Conservation (phyloP, 2,797 vertebrate genomes). For the Ctenopoma multispine region DNA sequence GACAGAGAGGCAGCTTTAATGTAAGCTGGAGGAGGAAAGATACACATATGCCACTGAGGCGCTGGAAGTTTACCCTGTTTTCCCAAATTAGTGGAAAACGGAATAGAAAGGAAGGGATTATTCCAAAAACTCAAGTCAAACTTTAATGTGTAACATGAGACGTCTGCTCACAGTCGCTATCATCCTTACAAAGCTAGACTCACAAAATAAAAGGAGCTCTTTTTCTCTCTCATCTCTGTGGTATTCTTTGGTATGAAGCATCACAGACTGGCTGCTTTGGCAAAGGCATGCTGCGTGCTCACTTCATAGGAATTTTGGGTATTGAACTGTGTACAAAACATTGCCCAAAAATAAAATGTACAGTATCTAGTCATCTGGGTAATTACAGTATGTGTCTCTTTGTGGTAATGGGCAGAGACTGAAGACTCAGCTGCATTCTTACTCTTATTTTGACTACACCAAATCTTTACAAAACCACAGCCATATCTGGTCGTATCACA, state of each 20-base stretch:
- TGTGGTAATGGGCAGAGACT: slow-evolving; percentile 10
- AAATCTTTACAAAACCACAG: background rate
- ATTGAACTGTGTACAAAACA: slow-evolving; percentile 39
- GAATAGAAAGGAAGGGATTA: no score
- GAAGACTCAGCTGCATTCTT: background rate
- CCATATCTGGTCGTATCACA: background rate
- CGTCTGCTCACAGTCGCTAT: background rate
- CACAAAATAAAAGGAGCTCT: slow-evolving; percentile 11
- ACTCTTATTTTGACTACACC: background rate
- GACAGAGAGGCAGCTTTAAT: slow-evolving; percentile 37
- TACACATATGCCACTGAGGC: slow-evolving; percentile 8
- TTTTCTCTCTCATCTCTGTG: slow-evolving; percentile 27
- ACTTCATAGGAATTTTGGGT: slow-evolving; percentile 45
- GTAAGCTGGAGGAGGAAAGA: slow-evolving; percentile 33
- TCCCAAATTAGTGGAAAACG: slow-evolving; percentile 7
- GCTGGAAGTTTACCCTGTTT: slow-evolving; percentile 20
- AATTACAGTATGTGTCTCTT: slow-evolving; percentile 19
- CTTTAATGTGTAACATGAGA: background rate
- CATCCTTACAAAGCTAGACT: slow-evolving; percentile 10
- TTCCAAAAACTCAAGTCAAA: background rate
- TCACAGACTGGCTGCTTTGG: slow-evolving; percentile 33
- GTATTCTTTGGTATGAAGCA: slow-evolving; percentile 21
- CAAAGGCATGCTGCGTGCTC: slow-evolving; percentile 27
- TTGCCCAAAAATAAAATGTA: slow-evolving; percentile 33
- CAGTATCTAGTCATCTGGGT: slow-evolving; percentile 26